Conservation (phyloP, 2,113 vertebrate species). For the Psammodynastes pulverulentus region DNA sequence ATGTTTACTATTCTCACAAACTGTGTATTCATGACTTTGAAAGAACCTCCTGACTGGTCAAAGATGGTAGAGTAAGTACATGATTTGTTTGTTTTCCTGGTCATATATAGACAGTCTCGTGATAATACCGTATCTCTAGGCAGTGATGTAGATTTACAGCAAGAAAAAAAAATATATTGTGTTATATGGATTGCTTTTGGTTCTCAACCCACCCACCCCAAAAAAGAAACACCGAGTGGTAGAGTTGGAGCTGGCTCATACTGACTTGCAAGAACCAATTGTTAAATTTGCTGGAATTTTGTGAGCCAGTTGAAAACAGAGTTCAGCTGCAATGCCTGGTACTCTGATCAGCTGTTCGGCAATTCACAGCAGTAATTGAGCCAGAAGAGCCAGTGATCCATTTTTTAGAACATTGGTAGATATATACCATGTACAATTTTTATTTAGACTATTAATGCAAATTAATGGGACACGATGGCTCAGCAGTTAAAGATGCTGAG, state of each 20-base stretch:
- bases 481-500: not conserved
- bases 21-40: constrained; percentile 90
- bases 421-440: not conserved
- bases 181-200: not conserved
- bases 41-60: constrained; percentile 71
- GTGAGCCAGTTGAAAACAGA: not conserved
- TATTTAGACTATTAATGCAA: not conserved
- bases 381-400: not conserved
- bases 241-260: not conserved
- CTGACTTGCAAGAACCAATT: not conserved
- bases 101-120: not conserved
- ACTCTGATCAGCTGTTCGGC: not conserved
- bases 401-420: not conserved
- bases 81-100: not conserved
- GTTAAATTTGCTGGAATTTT: not conserved
- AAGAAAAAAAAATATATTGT: not conserved
- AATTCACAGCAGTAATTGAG: not conserved
- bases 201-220: not conserved
- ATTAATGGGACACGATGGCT: not conserved
- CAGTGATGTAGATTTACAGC: not conserved
- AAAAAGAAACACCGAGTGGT: not conserved
- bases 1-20: constrained; percentile 96
- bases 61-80: constrained; percentile 91
- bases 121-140: not conserved
- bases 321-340: not conserved